phyloP scores from a whole-genome alignment of 2,888 invertebrate genomes.

The Cephalotes varians region DNA sequence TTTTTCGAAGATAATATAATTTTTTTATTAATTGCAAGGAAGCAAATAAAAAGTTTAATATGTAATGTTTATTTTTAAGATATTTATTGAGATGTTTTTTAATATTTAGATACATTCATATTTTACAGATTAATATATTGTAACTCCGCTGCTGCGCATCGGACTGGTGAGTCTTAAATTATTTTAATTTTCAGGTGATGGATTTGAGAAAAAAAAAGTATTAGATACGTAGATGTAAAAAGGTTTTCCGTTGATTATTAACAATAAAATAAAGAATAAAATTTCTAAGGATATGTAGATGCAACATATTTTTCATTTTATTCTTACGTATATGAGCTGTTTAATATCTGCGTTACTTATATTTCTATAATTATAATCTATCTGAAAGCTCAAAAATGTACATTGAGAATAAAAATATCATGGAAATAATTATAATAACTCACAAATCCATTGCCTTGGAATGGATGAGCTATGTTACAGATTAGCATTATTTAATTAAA shows the following conservation, averaged over 20 bases:
- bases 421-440: not conserved
- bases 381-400: no score
- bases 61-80: not conserved
- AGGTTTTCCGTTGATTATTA: no score
- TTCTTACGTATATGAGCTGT: no score
- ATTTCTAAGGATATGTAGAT: no score
- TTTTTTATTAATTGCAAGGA: not conserved
- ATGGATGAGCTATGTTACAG: not conserved
- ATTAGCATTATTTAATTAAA: not conserved
- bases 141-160: not conserved
- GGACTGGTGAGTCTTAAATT: not conserved
- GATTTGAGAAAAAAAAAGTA: not conserved
- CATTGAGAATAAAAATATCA: no score
- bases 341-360: no score
- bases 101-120: not conserved
- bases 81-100: not conserved
- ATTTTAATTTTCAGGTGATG: not conserved
- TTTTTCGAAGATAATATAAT: not conserved
- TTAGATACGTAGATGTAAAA: no score
- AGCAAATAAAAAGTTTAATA: not conserved
- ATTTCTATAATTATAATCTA: no score
- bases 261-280: no score
- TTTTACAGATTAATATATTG: not conserved
- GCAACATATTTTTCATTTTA: no score
- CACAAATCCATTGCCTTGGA: constrained; percentile 14